Evolutionary conservation across 2,888 invertebrate genomes (phyloP), one percentile per base, ranked within the genome.

Genomic region (Erebia epiphron): DNA sequence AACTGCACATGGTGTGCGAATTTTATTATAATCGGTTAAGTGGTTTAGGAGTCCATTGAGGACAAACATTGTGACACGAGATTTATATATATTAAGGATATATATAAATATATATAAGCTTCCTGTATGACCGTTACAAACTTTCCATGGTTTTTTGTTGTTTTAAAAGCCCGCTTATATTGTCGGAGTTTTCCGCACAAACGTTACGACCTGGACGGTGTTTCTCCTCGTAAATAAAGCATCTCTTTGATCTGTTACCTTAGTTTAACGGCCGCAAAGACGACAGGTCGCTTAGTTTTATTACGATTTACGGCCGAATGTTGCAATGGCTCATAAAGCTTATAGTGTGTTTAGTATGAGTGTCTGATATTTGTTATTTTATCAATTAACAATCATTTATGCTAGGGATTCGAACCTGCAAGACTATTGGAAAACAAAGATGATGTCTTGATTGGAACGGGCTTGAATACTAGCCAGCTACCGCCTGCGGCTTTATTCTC

Each of bases 231-330:
- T 76, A 74, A 76, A 74, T 74, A 70, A 69, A 35, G 58, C 56
- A 71, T 71, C 46, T 52, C 74, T 75, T 75, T 75, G 73, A 75
- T 75, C 71, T 72, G 65, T 46, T 49, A 61, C 69, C 66, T 69
- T 69, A 70, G 61, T 64, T 54, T 67, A 65, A 71, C 61, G 14
- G 54, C 67, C 67, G 52, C 61, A 26, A 13, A 56, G 41, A 63
- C 67, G 56, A 57, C 21, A 67, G 60, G 62, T 67, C 43, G 11
- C 49, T 52, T 61, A 57, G 61, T 61, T 68, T 73, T 72, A 73
- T 64, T 64, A 61, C 57, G 14, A n/a, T 26, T 52, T 54, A 21
- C 18, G 13, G 46, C 4, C n/a, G 16, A 43, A 11, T 50, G n/a
- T 50, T 50, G n/a, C 5, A 50, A 14, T 14, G 35, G 35, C 5